Conservation (phyloP, 1,140 invertebrate genomes). For the Elysia chlorotica region DNA sequence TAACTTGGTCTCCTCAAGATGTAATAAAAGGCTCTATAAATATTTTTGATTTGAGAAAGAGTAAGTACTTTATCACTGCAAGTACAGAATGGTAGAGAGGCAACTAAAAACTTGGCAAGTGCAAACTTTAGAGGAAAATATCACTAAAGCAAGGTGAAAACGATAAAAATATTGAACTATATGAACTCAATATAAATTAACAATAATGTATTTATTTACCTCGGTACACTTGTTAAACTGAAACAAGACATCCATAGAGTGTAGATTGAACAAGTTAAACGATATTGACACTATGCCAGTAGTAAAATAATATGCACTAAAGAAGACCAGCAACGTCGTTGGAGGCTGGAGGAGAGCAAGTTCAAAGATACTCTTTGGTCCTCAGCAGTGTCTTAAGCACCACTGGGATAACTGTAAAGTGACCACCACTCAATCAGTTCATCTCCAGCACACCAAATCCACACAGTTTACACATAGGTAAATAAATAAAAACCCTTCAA, state of each 20-base stretch:
- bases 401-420: too few species aligned
- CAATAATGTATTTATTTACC: constrained; percentile 25
- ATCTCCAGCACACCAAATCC: neutral
- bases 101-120: constrained; percentile 6
- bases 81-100: too few species aligned
- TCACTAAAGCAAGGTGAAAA: constrained; percentile 14
- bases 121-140: constrained; percentile 12
- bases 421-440: neutral
- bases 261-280: constrained; percentile 5
- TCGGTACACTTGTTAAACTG: constrained; percentile 19
- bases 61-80: neutral
- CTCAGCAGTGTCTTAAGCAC: neutral
- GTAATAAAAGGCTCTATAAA: constrained; percentile 3
- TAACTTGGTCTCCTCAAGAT: too few species aligned
- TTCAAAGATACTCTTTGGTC: constrained; percentile 3
- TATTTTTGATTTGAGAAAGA: neutral
- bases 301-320: neutral
- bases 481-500: neutral
- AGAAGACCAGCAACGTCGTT: neutral
- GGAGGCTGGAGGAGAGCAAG: neutral
- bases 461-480: neutral
- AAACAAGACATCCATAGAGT: constrained; percentile 5
- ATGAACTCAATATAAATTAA: constrained; percentile 22
- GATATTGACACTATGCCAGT: neutral
- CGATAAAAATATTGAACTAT: neutral